A percentile compares a stretch with the other conserved stretches of the same genome.
phyloP scores from a whole-genome alignment of 2,797 vertebrate species.

The Lepilemur septentrionalis region DNA sequence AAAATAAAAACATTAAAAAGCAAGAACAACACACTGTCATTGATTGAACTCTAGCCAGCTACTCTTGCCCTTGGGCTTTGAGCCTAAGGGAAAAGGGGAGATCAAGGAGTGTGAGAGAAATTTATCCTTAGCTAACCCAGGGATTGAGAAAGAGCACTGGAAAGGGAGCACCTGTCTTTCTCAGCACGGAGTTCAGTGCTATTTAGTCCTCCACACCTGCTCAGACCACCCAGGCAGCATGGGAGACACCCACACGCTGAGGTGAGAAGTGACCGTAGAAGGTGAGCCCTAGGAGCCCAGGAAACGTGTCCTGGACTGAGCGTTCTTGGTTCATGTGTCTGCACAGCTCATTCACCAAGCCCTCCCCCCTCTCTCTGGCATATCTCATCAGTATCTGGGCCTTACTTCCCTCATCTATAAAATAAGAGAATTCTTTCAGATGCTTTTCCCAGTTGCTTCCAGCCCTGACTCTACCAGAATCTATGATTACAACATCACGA shows the following conservation, averaged over 20 bases:
- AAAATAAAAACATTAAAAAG: background rate
- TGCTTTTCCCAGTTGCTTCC: background rate
- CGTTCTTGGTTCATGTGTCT: background rate
- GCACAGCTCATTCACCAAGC: background rate
- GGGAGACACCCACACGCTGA: background rate
- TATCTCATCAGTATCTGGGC: background rate
- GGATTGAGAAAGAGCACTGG: background rate
- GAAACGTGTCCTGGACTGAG: background rate
- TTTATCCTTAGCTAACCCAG: background rate
- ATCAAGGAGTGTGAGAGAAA: background rate
- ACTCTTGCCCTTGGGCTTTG: background rate
- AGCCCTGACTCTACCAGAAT: background rate
- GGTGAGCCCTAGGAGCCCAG: background rate
- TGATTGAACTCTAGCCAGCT: background rate
- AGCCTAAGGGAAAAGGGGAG: background rate
- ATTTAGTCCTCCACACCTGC: background rate
- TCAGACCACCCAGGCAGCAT: fast-evolving
- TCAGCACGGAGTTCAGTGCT: background rate
- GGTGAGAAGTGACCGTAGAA: background rate
- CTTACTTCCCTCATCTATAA: background rate
- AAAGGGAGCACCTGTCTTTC: background rate
- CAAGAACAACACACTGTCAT: background rate
- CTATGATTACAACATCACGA: background rate
- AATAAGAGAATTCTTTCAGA: background rate
- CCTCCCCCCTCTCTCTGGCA: background rate